Percentiles rank a stretch among this genome's conserved stretches.
Evolutionary conservation across 1,140 invertebrate species (phyloP).

Genomic region (Chlorops oryzae): DNA sequence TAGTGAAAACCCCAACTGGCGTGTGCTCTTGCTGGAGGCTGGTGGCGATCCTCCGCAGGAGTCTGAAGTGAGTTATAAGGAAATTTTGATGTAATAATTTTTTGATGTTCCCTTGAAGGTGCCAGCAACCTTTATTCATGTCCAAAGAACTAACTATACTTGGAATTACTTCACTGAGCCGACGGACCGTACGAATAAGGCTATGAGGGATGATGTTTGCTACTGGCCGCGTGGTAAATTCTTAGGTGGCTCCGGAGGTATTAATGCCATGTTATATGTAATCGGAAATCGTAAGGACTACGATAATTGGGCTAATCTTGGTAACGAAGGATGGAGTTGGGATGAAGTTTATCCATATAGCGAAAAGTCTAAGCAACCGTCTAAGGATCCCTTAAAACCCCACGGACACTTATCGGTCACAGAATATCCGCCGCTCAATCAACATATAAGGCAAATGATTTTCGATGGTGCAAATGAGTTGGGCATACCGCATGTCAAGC

Average conservation of each 20-base stretch:
- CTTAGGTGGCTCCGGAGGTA: constrained; percentile 58
- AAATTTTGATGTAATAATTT: neutral
- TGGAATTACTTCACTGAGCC: constrained; percentile 18
- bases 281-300: constrained; percentile 57
- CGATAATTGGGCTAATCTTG: constrained; percentile 57
- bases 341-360: constrained; percentile 64
- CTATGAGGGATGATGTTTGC: constrained; percentile 38
- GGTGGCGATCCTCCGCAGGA: constrained; percentile 50
- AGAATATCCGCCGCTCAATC: constrained; percentile 37
- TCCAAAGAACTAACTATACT: constrained; percentile 7
- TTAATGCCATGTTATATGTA: constrained; percentile 66
- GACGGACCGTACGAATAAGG: constrained; percentile 9
- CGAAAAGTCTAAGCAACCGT: constrained; percentile 53
- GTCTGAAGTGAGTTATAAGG: constrained; percentile 31
- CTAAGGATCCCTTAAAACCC: constrained; percentile 54
- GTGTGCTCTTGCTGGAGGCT: constrained; percentile 55
- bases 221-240: constrained; percentile 56
- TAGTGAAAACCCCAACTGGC: constrained; percentile 47
- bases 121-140: neutral
- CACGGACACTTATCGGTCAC: constrained; percentile 52
- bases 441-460: constrained; percentile 34
- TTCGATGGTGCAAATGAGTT: constrained; percentile 30
- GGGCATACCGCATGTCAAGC: constrained; percentile 38
- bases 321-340: constrained; percentile 57
- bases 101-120: neutral